Base-by-base conservation (phyloP, 1,140 invertebrate species). In the Frieseomelitta varia region DNA sequence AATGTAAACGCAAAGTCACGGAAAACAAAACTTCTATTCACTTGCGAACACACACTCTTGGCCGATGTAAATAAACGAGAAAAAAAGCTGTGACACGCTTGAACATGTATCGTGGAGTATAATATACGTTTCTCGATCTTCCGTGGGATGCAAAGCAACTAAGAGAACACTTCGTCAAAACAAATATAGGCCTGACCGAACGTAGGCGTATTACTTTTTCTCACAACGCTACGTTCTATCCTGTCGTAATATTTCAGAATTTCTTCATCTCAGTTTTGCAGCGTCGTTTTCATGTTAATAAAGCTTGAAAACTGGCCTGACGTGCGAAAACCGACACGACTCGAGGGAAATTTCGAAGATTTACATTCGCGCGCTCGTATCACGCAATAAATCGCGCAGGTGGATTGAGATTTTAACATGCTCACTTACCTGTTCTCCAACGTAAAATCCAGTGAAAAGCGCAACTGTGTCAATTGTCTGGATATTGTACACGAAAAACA, bases 401-500 rank as follows among this genome's bases (percentile, higher is more conserved):
- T 72, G 65, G 34, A 75, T 10, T 17, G 24, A 4, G 39, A 19
- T 68, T 83, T 77, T 67, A 77, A 83, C 69, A 17, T 47, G 11
- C 4, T 30, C 3, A n/a, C 87, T 72, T 73, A 88, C 87, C 87
- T 88, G 75, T 79, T 87, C 77, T 78, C 27, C 65, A 56, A 76
- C 19, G 71, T 85, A 72, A 73, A 68, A 65, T 75, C 72, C 77
- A 77, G 19, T 73, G 78, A 72, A 51, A 58, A 73, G 15, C 10
- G 53, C 39, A 55, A 58, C 68, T 61, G 75, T 71, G 78, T 85
- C 65, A 87, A 73, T 75, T 61, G 73, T 69, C 69, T 68, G n/a
- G 55, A 30, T 89, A 79, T 72, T 77, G 86, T 87, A 85, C 90
- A 90, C 90, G 84, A 19, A 80, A 86, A 91, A 90, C 91, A 92